Conservation (phyloP, 2,888 invertebrate genomes). For the Polia nebulosa region DNA sequence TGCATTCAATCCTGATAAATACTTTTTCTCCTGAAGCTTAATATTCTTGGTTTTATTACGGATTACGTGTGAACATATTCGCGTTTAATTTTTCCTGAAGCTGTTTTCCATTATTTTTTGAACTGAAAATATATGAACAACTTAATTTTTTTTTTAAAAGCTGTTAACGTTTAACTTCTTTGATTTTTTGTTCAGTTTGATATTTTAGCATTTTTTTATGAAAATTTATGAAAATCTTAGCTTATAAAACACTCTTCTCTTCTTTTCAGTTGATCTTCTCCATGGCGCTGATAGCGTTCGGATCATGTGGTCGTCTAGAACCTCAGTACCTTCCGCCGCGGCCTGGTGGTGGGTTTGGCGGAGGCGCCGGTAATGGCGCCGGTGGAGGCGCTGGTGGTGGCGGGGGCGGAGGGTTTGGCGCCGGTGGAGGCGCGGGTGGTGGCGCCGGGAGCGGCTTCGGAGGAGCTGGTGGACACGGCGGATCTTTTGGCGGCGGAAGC, state of each 20-base stretch:
- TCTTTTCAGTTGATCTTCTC: conserved; percentile 72
- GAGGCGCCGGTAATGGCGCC: conserved; percentile 65
- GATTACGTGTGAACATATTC: background rate
- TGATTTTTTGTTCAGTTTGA: too few species aligned
- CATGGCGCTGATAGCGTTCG: conserved; percentile 79
- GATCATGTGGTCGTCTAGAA: conserved; percentile 78
- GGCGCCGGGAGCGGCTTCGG: conserved; percentile 74
- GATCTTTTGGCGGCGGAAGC: conserved; percentile 64
- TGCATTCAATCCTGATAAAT: background rate
- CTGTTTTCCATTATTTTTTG: background rate
- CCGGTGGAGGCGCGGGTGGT: conserved; percentile 68
- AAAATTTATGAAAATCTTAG: too few species aligned
- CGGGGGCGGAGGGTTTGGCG: conserved; percentile 65
- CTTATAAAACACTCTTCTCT: too few species aligned
- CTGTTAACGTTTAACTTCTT: too few species aligned
- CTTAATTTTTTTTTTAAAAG: too few species aligned
- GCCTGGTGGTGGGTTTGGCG: conserved; percentile 68
- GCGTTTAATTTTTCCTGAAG: background rate
- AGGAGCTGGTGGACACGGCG: conserved; percentile 59
- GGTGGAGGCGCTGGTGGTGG: conserved; percentile 65
- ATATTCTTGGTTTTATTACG: background rate
- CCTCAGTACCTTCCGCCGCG: conserved; percentile 73
- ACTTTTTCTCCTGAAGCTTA: background rate
- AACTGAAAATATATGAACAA: background rate
- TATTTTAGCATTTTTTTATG: too few species aligned